Percentiles rank a stretch among this genome's conserved stretches.
Conservation (phyloP, 2,888 invertebrate species). For the Rotaria sp. region DNA sequence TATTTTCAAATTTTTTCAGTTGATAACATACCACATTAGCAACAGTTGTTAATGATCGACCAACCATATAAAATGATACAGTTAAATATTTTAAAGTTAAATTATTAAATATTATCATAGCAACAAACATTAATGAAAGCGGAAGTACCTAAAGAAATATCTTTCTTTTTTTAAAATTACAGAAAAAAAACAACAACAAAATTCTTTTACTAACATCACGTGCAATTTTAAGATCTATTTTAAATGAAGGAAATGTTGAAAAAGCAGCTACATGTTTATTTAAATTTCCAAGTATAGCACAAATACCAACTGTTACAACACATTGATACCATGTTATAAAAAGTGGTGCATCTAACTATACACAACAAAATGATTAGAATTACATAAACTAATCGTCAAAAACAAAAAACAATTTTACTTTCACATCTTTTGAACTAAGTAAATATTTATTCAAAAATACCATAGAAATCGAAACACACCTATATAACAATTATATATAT, state of each 20-base stretch:
- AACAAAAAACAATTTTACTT: slow-evolving; percentile 4
- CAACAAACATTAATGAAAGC: slow-evolving; percentile 82
- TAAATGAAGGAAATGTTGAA: slow-evolving; percentile 71
- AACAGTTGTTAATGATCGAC: slow-evolving; percentile 88
- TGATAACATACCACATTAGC: slow-evolving; percentile 72
- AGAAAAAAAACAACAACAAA: no score
- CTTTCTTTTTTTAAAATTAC: no score
- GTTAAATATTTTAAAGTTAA: slow-evolving; percentile 90
- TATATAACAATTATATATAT: slow-evolving; percentile 44
- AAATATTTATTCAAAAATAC: slow-evolving; percentile 59
- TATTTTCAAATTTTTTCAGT: slow-evolving; percentile 43
- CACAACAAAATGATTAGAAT: slow-evolving; percentile 26
- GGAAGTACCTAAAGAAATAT: slow-evolving; percentile 60
- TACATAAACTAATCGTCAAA: not conserved
- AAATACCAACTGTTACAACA: slow-evolving; percentile 73
- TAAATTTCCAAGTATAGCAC: slow-evolving; percentile 57
- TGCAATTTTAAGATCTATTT: slow-evolving; percentile 60
- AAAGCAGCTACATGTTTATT: slow-evolving; percentile 64
- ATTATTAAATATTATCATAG: slow-evolving; percentile 94
- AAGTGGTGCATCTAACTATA: slow-evolving; percentile 77
- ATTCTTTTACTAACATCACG: slow-evolving; percentile 47
- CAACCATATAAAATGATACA: slow-evolving; percentile 94
- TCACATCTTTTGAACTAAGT: slow-evolving; percentile 43
- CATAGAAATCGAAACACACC: slow-evolving; percentile 58
- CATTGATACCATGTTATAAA: slow-evolving; percentile 98